Percentiles rank a stretch among this genome's conserved stretches.
phyloP scores from a whole-genome alignment of 2,113 vertebrate genomes.

The Opisthocomus hoazin region DNA sequence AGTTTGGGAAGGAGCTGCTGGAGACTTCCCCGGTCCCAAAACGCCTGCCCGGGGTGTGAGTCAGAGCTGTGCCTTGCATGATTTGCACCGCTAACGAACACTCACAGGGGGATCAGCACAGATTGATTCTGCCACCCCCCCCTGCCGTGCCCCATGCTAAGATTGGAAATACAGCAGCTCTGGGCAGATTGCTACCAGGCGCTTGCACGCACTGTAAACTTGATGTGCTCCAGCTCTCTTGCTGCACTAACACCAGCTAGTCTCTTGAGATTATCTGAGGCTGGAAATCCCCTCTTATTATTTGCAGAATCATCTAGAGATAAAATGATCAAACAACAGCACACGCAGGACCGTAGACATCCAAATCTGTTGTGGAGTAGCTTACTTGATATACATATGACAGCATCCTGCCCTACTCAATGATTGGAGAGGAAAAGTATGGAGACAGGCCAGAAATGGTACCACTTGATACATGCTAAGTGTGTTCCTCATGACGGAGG shows the following conservation, averaged over 20 bases:
- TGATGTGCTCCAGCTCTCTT: background rate
- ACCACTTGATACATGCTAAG: background rate
- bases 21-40: background rate
- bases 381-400: background rate
- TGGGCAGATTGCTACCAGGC: background rate
- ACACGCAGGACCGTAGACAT: background rate
- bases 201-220: fast-evolving
- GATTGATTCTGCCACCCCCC: background rate
- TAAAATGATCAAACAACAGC: background rate
- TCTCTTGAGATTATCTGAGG: background rate
- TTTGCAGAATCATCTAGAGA: background rate
- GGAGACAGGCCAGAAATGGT: background rate
- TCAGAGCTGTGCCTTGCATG: background rate
- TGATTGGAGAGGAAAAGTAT: background rate
- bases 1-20: background rate
- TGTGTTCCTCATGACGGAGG: background rate
- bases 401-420: background rate
- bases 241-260: background rate
- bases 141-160: fast-evolving
- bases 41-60: fast-evolving
- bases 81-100: background rate
- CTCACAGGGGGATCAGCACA: background rate
- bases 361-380: background rate
- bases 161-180: background rate
- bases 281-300: background rate